Percentiles rank a stretch among this genome's conserved stretches.
These are phyloP conservation scores for Recurvirostra avosetta DNA, from an alignment of 2,113 vertebrate species.

Conservation along the genomic window DNA sequence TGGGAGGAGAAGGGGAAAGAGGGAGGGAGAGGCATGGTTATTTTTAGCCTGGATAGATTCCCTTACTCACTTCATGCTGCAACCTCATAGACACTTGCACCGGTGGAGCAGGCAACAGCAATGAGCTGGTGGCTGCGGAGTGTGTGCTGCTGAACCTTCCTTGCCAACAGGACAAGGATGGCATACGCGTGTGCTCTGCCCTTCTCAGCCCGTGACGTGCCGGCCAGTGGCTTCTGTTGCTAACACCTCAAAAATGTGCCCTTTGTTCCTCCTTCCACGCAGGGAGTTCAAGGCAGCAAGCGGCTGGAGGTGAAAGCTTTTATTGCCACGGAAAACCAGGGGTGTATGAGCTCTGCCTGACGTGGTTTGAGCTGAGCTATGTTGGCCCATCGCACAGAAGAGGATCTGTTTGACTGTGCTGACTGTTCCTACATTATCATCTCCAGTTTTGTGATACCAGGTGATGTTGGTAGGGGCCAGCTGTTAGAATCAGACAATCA, in stretches of 20 bases:
- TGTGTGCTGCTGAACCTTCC: background rate
- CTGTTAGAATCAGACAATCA: background rate
- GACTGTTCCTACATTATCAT: background rate
- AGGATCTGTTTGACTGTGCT: background rate
- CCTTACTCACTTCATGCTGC: background rate
- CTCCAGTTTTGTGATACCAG: background rate
- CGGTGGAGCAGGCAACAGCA: background rate
- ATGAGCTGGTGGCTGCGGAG: background rate
- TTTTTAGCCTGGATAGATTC: background rate
- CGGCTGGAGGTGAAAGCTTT: background rate
- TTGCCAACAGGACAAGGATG: background rate
- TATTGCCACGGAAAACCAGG: background rate
- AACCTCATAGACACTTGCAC: background rate
- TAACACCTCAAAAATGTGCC: background rate
- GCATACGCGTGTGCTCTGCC: background rate
- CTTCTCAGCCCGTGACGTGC: fast-evolving
- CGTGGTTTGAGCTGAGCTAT: background rate
- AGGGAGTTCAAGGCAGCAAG: background rate
- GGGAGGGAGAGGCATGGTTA: background rate
- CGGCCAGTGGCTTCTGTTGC: background rate
- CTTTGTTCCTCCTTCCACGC: fast-evolving
- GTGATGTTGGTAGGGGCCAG: background rate
- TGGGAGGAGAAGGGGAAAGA: background rate
- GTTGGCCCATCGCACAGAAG: background rate
- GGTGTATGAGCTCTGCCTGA: background rate